Conservation (phyloP, 2,797 vertebrate genomes). For the Anguilla obscura region DNA sequence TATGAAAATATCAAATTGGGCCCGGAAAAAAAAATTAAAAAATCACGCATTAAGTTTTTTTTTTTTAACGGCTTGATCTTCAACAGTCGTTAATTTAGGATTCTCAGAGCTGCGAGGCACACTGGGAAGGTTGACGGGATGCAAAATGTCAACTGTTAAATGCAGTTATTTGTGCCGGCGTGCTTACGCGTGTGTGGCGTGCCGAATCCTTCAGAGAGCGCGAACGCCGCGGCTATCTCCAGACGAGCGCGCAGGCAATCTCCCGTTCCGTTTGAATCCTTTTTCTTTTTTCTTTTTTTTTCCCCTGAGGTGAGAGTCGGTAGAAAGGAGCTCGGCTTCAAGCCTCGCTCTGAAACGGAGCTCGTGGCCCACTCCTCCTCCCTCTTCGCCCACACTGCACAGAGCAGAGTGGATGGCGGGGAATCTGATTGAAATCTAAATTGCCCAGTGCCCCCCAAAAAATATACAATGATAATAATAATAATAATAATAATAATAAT, state of each 20-base stretch:
- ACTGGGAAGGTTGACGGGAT: conserved; percentile 47
- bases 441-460: not conserved
- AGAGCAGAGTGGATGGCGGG: not conserved
- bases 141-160: conserved; percentile 38
- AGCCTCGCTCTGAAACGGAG: not conserved
- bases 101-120: conserved; percentile 42
- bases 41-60: conserved; percentile 60
- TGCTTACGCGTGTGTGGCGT: conserved; percentile 42
- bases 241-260: not conserved
- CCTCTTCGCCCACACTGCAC: not conserved
- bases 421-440: conserved; percentile 3
- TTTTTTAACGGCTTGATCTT: conserved; percentile 49
- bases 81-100: conserved; percentile 53
- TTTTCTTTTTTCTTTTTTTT: not conserved
- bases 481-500: no score
- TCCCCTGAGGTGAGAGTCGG: not conserved
- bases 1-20: conserved; percentile 51
- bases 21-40: conserved; percentile 23
- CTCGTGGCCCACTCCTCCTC: not conserved
- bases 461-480: no score
- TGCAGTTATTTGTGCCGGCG: conserved; percentile 44
- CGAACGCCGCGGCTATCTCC: not conserved
- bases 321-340: not conserved
- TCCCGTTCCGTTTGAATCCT: not conserved
- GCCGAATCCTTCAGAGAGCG: conserved; percentile 44